Evolutionary conservation across 2,113 vertebrate genomes (phyloP).

Genomic region (Anguilla rostrata): DNA sequence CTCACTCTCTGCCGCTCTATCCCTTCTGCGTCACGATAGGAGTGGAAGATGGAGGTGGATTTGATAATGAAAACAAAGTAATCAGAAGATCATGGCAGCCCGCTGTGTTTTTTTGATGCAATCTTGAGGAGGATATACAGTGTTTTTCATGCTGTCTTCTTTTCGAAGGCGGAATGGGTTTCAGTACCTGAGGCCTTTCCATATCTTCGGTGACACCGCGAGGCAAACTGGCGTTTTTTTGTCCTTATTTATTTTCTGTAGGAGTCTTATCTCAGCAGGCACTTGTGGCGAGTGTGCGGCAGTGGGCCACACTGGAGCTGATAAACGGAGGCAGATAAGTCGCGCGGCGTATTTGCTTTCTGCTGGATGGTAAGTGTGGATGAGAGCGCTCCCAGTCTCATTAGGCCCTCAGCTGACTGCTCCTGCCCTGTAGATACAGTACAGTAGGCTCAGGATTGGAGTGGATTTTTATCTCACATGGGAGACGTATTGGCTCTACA

Average conservation of each 20-base stretch:
- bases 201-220: not conserved
- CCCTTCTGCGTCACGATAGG: not conserved
- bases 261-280: not conserved
- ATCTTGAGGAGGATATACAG: not conserved
- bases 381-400: not conserved
- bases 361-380: not conserved
- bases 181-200: not conserved
- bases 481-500: too few species aligned
- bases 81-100: not conserved
- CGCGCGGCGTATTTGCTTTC: not conserved
- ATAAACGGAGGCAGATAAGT: not conserved
- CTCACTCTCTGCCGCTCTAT: not conserved
- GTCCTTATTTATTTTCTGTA: not conserved
- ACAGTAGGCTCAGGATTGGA: too few species aligned
- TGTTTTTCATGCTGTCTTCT: not conserved
- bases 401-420: not conserved
- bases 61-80: not conserved
- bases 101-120: not conserved
- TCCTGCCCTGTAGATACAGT: not conserved
- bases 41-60: not conserved
- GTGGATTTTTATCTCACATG: too few species aligned
- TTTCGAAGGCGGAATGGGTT: not conserved
- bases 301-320: not conserved
- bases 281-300: not conserved
- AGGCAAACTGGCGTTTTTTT: not conserved